phyloP scores from a whole-genome alignment of 2,888 invertebrate species.

The Orthosia gracilis region DNA sequence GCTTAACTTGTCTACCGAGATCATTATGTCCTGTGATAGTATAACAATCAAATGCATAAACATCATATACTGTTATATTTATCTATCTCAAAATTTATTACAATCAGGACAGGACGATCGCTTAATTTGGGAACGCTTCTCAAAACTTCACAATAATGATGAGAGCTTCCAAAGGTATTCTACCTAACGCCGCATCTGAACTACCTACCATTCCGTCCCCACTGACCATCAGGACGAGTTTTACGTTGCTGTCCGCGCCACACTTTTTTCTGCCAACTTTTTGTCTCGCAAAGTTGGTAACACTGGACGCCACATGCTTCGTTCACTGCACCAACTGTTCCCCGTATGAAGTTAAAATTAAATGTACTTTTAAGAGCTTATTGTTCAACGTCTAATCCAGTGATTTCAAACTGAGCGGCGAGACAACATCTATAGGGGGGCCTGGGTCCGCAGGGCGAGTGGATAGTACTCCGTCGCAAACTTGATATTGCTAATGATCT shows the following conservation, averaged over 20 bases:
- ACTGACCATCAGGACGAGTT: conserved; percentile 74
- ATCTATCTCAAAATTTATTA: no score
- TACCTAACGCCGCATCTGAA: conserved; percentile 61
- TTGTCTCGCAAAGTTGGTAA: conserved; percentile 80
- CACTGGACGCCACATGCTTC: conserved; percentile 79
- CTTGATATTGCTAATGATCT: no score
- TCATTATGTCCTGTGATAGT: no score
- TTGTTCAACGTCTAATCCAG: conserved; percentile 21
- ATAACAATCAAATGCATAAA: neutral
- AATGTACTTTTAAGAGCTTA: conserved; percentile 66
- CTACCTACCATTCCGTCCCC: conserved; percentile 21
- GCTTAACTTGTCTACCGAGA: no score
- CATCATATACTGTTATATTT: no score
- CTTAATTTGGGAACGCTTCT: neutral
- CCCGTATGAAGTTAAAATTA: conserved; percentile 74
- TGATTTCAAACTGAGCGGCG: no score
- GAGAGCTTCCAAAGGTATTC: neutral
- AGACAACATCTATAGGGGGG: no score
- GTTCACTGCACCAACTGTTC: conserved; percentile 56
- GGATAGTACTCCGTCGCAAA: no score
- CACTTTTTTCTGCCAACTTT: conserved; percentile 74
- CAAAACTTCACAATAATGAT: neutral
- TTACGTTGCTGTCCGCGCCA: conserved; percentile 72
- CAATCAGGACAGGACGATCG: neutral
- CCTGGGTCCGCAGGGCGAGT: no score